Base-by-base conservation (phyloP, 2,888 invertebrate genomes). In the Lochmaea capreae region DNA sequence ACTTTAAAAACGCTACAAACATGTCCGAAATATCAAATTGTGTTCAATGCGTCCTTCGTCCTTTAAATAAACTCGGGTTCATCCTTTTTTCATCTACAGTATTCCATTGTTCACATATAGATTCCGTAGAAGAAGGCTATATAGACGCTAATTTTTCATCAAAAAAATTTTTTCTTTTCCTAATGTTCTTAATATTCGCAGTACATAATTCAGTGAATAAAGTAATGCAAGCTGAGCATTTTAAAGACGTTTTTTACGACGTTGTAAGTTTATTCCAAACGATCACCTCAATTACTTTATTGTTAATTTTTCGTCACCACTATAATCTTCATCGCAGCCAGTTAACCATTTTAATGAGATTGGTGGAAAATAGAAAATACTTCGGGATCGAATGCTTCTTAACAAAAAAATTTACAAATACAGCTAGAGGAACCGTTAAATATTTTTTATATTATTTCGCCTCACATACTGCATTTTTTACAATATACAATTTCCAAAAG, bases 11-110 rank as follows among this genome's bases (percentile, higher is more conserved):
- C 10, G 1, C 2, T 54, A 10, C 9, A 4, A 18, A 54, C 54
- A 54, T 54, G 54, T 54, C 54, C 2, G 16, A 18, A 18, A 54
- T 18, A 54, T 54, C 54, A 10, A 16, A 54, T 10, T 54, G 54
- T 11, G 54, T 54, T 18, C 54, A 54, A 54, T 54, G 54, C 54
- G 10, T 54, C 10, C 54, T 54, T 16, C 54, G 54, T 54, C 54
- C 54, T 1, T 10, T 54, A 2, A 54, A 54, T 10, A 54, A 16
- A 18, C 54, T 54, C 9, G 54, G 54, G 8, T 54, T 54, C 3
- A 54, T 54, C 10, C 54, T 54, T 9, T 54, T 54, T 16, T 54
- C 54, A 18, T 54, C 54, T 9, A 54, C 54, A 18, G 54, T 54
- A 3, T 16, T 54, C 16, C 54, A 54, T 16, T 54, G 54, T 54